Conservation (phyloP, 1,140 invertebrate species). For the Heliconius melpomene region DNA sequence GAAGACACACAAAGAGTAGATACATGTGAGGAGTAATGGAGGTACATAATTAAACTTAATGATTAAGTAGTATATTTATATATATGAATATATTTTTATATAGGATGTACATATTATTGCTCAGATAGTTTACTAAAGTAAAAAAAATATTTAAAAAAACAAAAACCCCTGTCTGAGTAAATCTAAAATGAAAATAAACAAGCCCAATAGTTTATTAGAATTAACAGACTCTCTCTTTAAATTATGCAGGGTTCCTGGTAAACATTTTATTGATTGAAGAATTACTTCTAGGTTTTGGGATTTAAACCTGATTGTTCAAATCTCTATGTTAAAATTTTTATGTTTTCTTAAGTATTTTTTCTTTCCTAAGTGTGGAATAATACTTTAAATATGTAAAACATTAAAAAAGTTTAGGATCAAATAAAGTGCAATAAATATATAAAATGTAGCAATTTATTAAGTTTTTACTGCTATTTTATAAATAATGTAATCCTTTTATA, state of each 20-base stretch:
- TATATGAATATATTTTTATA: not conserved
- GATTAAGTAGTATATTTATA: not conserved
- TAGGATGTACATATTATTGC: not conserved
- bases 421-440: not conserved
- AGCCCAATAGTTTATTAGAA: too few species aligned
- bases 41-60: not conserved
- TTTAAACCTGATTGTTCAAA: too few species aligned
- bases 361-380: too few species aligned
- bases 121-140: not conserved
- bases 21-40: not conserved
- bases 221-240: too few species aligned
- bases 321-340: too few species aligned
- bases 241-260: too few species aligned
- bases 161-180: too few species aligned
- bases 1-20: not conserved
- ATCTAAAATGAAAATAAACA: too few species aligned
- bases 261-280: too few species aligned
- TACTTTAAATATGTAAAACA: not conserved
- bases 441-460: constrained; percentile 16
- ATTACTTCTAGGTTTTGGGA: too few species aligned
- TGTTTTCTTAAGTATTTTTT: too few species aligned
- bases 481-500: not conserved
- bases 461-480: constrained; percentile 1
- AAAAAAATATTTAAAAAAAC: too few species aligned
- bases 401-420: not conserved